These are phyloP conservation scores for Drosophila kuntzei DNA, from an alignment of 2,888 invertebrate species.

Conservation along the genomic window DNA sequence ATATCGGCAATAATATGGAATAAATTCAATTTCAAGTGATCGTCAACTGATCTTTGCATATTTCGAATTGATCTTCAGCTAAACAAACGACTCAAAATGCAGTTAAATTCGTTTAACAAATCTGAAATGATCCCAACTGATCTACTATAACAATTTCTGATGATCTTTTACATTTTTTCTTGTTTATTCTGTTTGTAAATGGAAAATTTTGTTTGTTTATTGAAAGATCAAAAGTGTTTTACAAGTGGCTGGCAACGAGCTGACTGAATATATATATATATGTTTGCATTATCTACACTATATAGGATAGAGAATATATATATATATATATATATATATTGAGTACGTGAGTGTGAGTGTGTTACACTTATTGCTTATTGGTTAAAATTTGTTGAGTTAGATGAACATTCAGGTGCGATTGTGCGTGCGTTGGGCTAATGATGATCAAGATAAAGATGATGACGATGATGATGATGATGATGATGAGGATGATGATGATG, in stretches of 20 bases:
- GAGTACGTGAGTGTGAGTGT: not conserved
- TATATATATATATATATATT: not conserved
- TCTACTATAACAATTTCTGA: not conserved
- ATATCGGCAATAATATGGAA: not conserved
- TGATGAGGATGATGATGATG: slow-evolving; percentile 12
- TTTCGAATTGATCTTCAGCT: not conserved
- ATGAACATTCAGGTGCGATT: slow-evolving; percentile 40
- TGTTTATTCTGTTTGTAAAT: slow-evolving; percentile 7
- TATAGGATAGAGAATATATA: slow-evolving; percentile 1
- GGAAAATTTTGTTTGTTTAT: slow-evolving; percentile 6
- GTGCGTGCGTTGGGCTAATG: slow-evolving; percentile 28
- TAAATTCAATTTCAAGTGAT: not conserved
- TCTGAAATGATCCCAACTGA: slow-evolving; percentile 6
- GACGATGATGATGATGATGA: slow-evolving; percentile 3
- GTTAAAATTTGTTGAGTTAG: slow-evolving; percentile 24
- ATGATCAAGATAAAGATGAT: slow-evolving; percentile 6
- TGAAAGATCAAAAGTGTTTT: slow-evolving; percentile 9
- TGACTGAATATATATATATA: not conserved
- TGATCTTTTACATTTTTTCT: not conserved
- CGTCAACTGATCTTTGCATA: not conserved
- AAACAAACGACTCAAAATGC: not conserved
- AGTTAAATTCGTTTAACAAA: not conserved
- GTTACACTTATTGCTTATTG: slow-evolving; percentile 21
- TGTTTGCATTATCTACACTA: slow-evolving; percentile 7
- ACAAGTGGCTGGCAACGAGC: slow-evolving; percentile 12